phyloP scores from a whole-genome alignment of 1,140 invertebrate species.

The Neodiprion fabricii region DNA sequence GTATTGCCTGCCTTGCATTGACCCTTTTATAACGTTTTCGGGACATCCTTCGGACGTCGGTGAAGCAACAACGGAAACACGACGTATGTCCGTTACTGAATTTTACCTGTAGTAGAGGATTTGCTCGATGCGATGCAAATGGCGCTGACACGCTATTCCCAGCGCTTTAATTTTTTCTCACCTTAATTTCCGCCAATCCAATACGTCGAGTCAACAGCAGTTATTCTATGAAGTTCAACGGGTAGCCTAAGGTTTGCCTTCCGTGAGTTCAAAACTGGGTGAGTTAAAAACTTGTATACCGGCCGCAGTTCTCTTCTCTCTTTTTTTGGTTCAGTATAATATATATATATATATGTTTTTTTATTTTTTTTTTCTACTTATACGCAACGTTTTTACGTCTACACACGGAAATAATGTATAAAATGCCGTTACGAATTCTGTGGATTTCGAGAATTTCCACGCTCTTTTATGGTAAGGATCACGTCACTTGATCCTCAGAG shows the following conservation, averaged over 20 bases:
- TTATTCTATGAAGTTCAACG: too few relatives aligned
- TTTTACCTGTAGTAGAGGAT: too few relatives aligned
- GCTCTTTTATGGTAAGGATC: conserved; percentile 34
- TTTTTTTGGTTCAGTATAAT: background rate
- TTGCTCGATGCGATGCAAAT: too few relatives aligned
- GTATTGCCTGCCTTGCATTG: background rate
- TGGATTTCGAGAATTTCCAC: conserved; percentile 47
- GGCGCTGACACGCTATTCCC: too few relatives aligned
- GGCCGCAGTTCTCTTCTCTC: background rate
- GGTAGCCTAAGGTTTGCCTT: too few relatives aligned
- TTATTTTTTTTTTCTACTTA: background rate
- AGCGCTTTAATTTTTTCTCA: too few relatives aligned
- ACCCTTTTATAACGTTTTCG: background rate
- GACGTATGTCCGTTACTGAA: too few relatives aligned
- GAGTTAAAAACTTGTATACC: too few relatives aligned
- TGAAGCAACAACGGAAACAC: background rate
- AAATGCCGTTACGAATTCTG: conserved; percentile 35
- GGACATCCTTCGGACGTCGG: background rate
- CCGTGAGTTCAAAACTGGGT: too few relatives aligned
- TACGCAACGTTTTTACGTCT: background rate
- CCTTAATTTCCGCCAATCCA: too few relatives aligned
- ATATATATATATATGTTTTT: background rate
- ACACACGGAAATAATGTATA: background rate
- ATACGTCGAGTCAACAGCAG: too few relatives aligned
- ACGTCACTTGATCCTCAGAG: conserved; percentile 39